phyloP scores from a whole-genome alignment of 1,140 invertebrate species.

The Chymomyza costata region DNA sequence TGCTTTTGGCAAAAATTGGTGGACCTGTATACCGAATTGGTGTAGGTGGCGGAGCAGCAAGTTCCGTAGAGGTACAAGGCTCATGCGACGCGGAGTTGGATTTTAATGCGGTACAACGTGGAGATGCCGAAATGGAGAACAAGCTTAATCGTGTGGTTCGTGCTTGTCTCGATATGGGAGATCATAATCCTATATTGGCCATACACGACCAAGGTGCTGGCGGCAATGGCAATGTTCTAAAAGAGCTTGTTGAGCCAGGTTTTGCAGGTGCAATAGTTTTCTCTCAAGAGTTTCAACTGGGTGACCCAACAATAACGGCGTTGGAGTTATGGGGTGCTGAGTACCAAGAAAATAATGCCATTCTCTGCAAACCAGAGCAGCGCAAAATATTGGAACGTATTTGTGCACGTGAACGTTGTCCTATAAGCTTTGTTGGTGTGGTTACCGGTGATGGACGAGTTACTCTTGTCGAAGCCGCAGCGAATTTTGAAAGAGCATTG shows the following conservation, averaged over 20 bases:
- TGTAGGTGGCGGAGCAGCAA: constrained; percentile 96
- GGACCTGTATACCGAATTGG: constrained; percentile 98
- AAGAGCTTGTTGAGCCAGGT: constrained; percentile 94
- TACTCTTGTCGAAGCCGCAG: constrained; percentile 82
- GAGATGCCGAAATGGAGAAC: constrained; percentile 99
- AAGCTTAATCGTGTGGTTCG: constrained; percentile 95
- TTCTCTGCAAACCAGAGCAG: constrained; percentile 84
- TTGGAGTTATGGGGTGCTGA: constrained; percentile 98
- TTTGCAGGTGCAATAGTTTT: constrained; percentile 91
- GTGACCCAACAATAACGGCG: constrained; percentile 94
- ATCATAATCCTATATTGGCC: constrained; percentile 91
- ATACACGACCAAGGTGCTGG: constrained; percentile 86
- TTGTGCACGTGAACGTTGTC: constrained; percentile 91
- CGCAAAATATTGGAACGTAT: constrained; percentile 83
- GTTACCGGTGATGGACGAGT: constrained; percentile 92
- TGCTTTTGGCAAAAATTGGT: constrained; percentile 94
- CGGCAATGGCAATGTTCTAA: constrained; percentile 98
- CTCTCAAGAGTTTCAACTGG: constrained; percentile 90
- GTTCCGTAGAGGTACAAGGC: constrained; percentile 94
- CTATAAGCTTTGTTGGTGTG: constrained; percentile 93
- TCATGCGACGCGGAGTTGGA: constrained; percentile 92
- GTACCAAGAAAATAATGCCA: constrained; percentile 97
- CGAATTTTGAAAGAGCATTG: constrained; percentile 74
- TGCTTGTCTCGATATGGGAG: constrained; percentile 89
- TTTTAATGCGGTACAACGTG: constrained; percentile 97